Evolutionary conservation across 2,888 invertebrate genomes (phyloP), one percentile per base, ranked within the genome.

Genomic region (Parnassius apollo): DNA sequence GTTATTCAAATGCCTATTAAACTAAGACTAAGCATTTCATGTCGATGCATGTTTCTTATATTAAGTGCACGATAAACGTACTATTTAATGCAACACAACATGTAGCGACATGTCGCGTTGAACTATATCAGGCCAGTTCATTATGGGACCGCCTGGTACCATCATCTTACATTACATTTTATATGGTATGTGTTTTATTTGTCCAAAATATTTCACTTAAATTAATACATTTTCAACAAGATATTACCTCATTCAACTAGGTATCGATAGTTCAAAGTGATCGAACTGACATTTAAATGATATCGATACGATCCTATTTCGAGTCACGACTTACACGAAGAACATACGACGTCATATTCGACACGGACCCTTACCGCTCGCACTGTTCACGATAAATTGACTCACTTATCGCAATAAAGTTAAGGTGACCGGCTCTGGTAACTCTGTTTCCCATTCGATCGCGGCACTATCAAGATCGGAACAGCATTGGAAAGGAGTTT

Each of bases 241-340:
- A 12, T 49, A 9, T 18, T 7, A 49, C 13, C 0, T 51, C 25
- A 25, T 51, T 51, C 2, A 22, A 9, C 25, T 51, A 42, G 12
- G 52, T 42, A 12, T 52, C 42, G 42, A 35, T 7, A 7, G 35
- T 35, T 35, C 35, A 7, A 35, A 35, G 35, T 35, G 35, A 35
- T 59, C 59, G 52, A 25, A 56, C 7, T 12, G 45, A 22, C 42
- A 60, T 54, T 42, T 60, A 12, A 42, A 42, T 42, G 48, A 25
- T 60, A 60, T 60, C 53, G 60, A 49, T 35, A 49, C 68, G 72
- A 74, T 76, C 72, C 72, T 71, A 71, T 77, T 75, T 73, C 68
- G 70, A 65, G 67, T 70, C 70, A 68, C 76, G 75, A 75, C 74
- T 75, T 71, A 68, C 71, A 35, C 44, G 22, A 2, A 70, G 75